Conservation (phyloP, 2,113 vertebrate species). For the Elgaria multicarinata region DNA sequence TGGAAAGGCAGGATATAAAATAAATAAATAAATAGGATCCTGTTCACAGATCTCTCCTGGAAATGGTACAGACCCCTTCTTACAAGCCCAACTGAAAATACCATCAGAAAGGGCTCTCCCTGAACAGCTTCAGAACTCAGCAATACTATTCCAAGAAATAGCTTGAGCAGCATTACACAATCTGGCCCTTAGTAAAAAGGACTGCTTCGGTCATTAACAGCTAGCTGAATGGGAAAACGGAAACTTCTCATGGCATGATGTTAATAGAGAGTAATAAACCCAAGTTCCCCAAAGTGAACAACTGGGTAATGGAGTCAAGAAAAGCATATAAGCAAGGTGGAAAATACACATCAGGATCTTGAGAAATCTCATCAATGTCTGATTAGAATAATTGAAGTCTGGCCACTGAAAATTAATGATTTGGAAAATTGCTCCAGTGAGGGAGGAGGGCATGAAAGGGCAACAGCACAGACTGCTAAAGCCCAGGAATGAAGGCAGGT, state of each 20-base stretch:
- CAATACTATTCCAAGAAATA: slow-evolving; percentile 1
- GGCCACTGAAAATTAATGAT: slow-evolving; percentile 76
- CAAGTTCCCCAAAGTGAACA: slow-evolving; percentile 62
- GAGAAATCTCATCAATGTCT: slow-evolving; percentile 75
- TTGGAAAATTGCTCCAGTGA: slow-evolving; percentile 70
- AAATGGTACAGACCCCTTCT: background rate
- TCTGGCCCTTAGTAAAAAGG: slow-evolving; percentile 33
- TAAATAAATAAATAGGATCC: background rate
- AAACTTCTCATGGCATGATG: slow-evolving; percentile 61
- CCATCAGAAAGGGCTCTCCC: background rate
- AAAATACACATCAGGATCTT: slow-evolving; percentile 72
- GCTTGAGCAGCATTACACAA: slow-evolving; percentile 35
- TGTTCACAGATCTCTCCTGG: background rate
- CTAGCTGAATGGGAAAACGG: slow-evolving; percentile 61
- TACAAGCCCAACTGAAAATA: background rate
- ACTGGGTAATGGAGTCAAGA: slow-evolving; percentile 71
- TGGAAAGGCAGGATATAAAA: background rate
- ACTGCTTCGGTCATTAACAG: slow-evolving; percentile 60
- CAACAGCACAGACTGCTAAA: slow-evolving; percentile 62
- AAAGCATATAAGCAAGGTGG: slow-evolving; percentile 72
- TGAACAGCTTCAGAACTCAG: background rate
- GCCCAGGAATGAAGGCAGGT: slow-evolving; percentile 61
- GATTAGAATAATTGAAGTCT: slow-evolving; percentile 76
- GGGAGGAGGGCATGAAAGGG: slow-evolving; percentile 46
- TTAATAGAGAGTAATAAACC: slow-evolving; percentile 72